Evolutionary conservation across 23 tunicate genomes (phyloP), one percentile per base, ranked within the genome.

Genomic region (Clavelina lepadiformis): DNA sequence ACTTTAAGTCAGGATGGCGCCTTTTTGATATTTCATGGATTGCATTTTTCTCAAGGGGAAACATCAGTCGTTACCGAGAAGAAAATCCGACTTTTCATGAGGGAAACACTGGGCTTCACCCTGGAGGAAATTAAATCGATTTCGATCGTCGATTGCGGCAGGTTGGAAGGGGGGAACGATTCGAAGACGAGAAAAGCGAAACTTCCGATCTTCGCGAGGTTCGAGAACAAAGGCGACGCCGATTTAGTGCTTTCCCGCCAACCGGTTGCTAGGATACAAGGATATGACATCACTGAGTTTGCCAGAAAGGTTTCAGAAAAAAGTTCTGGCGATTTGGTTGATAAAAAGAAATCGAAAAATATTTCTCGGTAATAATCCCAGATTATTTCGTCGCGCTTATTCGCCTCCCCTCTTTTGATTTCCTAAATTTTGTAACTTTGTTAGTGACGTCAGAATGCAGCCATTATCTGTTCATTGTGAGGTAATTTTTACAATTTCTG

Each of bases 51-150:
- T 28, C 31, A 46, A 44, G 24, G 44, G 21, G 67, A 59, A 25
- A 49, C 38, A 8, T 68, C 28, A 28, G 31, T 33, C 2, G 75
- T 68, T 20, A 37, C 55, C 3, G 67, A 67, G 24, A 78, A 47
- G 32, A 46, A 46, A 21, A 3, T 78, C 28, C 33, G 60, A 18
- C 36, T 67, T 44, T 78, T 78, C 35, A 24, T 78, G 56, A 63
- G 84, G 33, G 84, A 78, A 56, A 67, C 61, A 33, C 75, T 78
- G 24, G 84, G 84, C 3, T 38, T 78, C 33, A 50, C 68, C 2
- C 59, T 69, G 84, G 84, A 78, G 28, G 65, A 68, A 50, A 78
- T 78, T n/a, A 64, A 59, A 21, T 60, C 66, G 31, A 13, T 78
- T 15, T 57, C 69, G 21, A 11, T 68, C 33, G 15, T 41, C 19